These are phyloP conservation scores for Lycia hirtaria DNA, from an alignment of 2,888 invertebrate genomes.

Conservation along the genomic window DNA sequence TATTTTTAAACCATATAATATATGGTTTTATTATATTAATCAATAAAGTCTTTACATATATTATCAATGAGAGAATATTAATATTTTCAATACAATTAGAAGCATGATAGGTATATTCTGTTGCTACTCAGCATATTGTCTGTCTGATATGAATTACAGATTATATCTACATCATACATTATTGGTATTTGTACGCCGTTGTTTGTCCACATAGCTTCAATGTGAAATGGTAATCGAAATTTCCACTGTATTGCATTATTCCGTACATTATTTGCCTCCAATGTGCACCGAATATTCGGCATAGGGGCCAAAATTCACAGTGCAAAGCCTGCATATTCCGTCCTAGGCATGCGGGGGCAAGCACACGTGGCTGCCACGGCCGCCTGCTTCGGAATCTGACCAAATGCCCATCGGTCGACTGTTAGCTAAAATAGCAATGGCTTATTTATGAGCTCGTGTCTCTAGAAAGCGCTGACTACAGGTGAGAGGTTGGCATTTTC, in stretches of 20 bases:
- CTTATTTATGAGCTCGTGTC: constrained; percentile 75
- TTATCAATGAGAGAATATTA: too few species aligned
- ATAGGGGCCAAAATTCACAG: constrained; percentile 77
- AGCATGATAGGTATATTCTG: background rate
- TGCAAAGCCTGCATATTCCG: constrained; percentile 77
- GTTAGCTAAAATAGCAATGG: constrained; percentile 78
- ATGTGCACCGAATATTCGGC: constrained; percentile 78
- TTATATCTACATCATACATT: constrained; percentile 46
- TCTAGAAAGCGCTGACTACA: constrained; percentile 26
- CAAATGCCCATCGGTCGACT: constrained; percentile 82
- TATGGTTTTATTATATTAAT: too few species aligned
- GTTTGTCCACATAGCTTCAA: constrained; percentile 33
- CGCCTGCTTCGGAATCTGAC: constrained; percentile 80
- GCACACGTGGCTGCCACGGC: constrained; percentile 81
- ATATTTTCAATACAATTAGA: background rate
- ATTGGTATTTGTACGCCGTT: constrained; percentile 38
- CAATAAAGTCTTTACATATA: too few species aligned
- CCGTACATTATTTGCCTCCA: constrained; percentile 68
- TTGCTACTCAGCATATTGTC: background rate
- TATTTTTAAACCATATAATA: too few species aligned
- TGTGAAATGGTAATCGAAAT: constrained; percentile 57
- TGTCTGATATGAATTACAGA: constrained; percentile 39
- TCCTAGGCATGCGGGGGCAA: constrained; percentile 76
- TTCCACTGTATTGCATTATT: constrained; percentile 64
- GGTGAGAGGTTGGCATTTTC: constrained; percentile 31